Evolutionary conservation across 2,113 vertebrate species (phyloP).

Genomic region (Cynopterus brachyotis): DNA sequence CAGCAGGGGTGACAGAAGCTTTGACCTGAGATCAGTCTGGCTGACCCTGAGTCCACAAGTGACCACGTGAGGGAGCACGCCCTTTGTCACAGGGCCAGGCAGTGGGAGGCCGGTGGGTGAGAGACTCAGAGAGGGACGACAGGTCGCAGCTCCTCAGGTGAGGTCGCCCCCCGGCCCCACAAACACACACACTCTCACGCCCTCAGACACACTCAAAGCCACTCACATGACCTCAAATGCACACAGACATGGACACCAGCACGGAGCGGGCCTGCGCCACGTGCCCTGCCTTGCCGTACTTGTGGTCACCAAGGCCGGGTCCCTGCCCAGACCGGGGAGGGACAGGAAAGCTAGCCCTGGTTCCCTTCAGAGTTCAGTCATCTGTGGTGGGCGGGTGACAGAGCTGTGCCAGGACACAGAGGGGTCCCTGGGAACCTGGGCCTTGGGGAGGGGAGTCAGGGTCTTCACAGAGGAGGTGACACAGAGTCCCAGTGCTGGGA

Average conservation of each 20-base stretch:
- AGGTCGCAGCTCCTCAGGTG: not conserved
- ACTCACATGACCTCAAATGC: accelerated
- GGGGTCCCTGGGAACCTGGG: not conserved
- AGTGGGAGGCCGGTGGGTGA: not conserved
- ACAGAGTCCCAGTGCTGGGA: not conserved
- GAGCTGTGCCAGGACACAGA: not conserved
- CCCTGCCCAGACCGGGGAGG: not conserved
- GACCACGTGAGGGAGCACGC: not conserved
- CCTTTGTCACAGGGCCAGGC: not conserved
- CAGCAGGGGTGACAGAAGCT: not conserved
- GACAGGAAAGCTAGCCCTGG: no score
- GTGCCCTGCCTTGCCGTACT: not conserved
- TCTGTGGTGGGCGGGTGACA: not conserved
- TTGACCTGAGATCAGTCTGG: not conserved
- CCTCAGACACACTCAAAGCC: not conserved
- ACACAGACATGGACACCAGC: not conserved
- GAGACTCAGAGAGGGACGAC: not conserved
- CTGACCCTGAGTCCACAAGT: not conserved
- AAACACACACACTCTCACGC: not conserved
- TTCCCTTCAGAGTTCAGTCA: no score
- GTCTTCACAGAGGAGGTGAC: not conserved
- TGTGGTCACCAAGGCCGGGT: not conserved
- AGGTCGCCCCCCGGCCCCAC: not conserved
- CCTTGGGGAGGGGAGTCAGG: not conserved
- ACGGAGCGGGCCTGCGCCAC: accelerated